phyloP scores from a whole-genome alignment of 2,113 vertebrate species.

The Ginglymostoma cirratum region DNA sequence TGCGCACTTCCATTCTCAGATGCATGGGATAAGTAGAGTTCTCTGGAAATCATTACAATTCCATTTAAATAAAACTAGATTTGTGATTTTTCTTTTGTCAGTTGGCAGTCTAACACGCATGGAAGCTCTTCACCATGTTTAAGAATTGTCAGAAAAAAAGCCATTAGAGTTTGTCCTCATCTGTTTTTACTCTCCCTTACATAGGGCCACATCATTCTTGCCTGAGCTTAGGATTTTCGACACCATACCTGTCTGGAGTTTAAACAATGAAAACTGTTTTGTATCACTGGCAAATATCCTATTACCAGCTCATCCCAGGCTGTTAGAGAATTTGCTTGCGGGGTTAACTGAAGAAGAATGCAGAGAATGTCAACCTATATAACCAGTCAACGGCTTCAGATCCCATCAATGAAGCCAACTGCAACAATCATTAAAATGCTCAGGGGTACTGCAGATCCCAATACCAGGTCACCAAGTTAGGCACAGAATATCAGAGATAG shows the following conservation, averaged over 20 bases:
- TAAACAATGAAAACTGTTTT: too few relatives aligned
- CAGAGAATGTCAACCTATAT: not conserved
- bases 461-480: not conserved
- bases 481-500: too few relatives aligned
- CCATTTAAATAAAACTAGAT: not conserved
- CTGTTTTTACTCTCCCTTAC: not conserved
- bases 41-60: not conserved
- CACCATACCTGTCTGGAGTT: too few relatives aligned
- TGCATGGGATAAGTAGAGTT: not conserved
- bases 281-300: too few relatives aligned
- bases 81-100: not conserved
- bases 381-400: not conserved
- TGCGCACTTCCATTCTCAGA: not conserved
- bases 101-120: not conserved
- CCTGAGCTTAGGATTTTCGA: not conserved
- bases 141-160: not conserved
- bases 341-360: not conserved
- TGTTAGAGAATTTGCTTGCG: not conserved
- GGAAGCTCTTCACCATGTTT: not conserved
- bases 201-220: not conserved
- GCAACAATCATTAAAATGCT: not conserved
- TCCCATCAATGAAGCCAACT: not conserved
- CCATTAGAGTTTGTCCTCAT: not conserved
- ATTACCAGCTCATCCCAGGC: too few relatives aligned
- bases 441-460: not conserved